These are phyloP conservation scores for Didymodactylos carnosus DNA, from an alignment of 2,888 invertebrate genomes.

Conservation along the genomic window DNA sequence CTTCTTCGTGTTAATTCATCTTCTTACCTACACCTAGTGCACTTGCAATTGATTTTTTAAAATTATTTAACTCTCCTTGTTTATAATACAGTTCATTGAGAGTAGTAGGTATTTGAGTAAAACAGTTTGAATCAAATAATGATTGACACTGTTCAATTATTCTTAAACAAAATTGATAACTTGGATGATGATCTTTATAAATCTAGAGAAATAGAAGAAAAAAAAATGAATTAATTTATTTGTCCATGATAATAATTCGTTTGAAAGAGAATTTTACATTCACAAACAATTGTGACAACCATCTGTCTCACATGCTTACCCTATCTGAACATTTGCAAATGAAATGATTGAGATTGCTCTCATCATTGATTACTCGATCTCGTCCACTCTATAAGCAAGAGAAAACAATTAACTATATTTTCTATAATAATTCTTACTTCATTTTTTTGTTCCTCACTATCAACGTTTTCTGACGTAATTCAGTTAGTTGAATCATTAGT, in stretches of 20 bases:
- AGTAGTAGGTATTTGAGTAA: conserved; percentile 6
- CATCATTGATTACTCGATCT: too few species aligned
- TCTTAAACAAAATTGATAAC: conserved; percentile 3
- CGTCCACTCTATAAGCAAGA: too few species aligned
- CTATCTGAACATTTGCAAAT: neutral
- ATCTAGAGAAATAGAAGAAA: too few species aligned
- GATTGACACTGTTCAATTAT: conserved; percentile 6
- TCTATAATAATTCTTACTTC: too few species aligned
- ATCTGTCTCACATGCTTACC: too few species aligned
- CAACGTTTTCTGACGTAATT: too few species aligned
- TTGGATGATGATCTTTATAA: conserved; percentile 1
- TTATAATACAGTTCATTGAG: conserved; percentile 13
- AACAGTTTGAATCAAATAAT: conserved; percentile 12
- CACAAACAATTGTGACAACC: too few species aligned
- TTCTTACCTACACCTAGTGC: neutral
- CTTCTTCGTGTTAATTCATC: neutral
- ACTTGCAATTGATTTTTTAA: conserved; percentile 10
- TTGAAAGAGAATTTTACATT: too few species aligned
- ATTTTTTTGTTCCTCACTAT: too few species aligned
- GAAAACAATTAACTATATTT: too few species aligned
- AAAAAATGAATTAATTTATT: neutral
- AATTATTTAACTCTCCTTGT: conserved; percentile 8
- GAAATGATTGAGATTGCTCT: too few species aligned
- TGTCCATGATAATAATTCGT: neutral
- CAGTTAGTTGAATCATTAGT: too few species aligned